These are phyloP conservation scores for Cryptus armator DNA, from an alignment of 2,888 invertebrate genomes.

Conservation along the genomic window DNA sequence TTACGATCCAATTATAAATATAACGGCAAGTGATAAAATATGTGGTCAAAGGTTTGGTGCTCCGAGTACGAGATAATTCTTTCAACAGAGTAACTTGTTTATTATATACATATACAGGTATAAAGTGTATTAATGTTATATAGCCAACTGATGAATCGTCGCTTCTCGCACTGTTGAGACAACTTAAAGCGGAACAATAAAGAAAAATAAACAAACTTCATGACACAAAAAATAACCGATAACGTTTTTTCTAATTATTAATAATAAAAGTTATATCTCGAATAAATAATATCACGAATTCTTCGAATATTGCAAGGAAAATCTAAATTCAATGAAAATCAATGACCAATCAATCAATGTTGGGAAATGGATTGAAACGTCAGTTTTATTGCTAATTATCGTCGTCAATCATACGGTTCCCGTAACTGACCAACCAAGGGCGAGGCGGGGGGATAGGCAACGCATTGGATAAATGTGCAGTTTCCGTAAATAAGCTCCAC, in stretches of 20 bases:
- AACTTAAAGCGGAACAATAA: conserved; percentile 23
- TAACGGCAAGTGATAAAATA: conserved; percentile 4
- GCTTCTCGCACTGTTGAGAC: conserved; percentile 7
- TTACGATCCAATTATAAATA: conserved; percentile 18
- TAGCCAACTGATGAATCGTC: not conserved
- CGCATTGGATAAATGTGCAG: conserved; percentile 28
- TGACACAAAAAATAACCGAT: not conserved
- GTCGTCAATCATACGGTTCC: conserved; percentile 13
- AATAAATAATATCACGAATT: no score
- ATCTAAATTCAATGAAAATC: no score
- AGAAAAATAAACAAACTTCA: not conserved
- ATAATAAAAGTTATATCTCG: not conserved
- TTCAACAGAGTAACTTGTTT: not conserved
- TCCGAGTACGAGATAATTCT: not conserved
- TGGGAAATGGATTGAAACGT: conserved; percentile 7
- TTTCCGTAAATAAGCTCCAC: not conserved
- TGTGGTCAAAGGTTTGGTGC: not conserved
- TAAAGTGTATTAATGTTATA: conserved; percentile 16
- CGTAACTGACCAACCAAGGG: not conserved
- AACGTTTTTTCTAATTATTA: not conserved
- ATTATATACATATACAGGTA: conserved; percentile 5
- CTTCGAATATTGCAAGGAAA: no score
- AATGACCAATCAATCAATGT: not conserved
- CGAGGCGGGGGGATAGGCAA: not conserved
- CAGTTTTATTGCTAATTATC: conserved; percentile 23